These are phyloP conservation scores for Eupelmus urozonus DNA, from an alignment of 2,888 invertebrate species.

Conservation along the genomic window DNA sequence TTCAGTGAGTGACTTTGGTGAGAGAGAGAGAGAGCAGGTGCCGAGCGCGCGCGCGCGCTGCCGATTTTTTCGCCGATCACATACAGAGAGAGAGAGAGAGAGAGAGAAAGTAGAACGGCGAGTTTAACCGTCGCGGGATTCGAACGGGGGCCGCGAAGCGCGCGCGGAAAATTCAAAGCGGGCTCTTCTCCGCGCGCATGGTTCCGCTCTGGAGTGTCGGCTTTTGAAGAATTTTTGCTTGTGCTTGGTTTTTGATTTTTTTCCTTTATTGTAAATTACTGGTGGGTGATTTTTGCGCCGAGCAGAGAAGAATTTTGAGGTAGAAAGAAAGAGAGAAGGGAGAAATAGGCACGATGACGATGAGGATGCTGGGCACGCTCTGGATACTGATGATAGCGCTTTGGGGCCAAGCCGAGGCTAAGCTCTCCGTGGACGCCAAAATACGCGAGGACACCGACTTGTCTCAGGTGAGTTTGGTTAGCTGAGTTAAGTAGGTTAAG, in stretches of 20 bases:
- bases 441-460: conserved; percentile 73
- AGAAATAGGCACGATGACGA: not conserved
- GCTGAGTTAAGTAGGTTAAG: no score
- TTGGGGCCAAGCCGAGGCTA: conserved; percentile 58
- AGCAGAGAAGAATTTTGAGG: not conserved
- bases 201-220: no score
- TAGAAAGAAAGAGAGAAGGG: not conserved
- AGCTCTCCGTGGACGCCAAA: conserved; percentile 69
- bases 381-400: conserved; percentile 54
- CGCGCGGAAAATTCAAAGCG: not conserved
- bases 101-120: no score
- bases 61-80: no score
- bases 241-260: no score
- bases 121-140: not conserved
- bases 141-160: not conserved
- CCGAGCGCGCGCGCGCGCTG: not conserved
- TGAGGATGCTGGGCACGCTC: conserved; percentile 46
- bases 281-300: not conserved
- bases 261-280: no score
- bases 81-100: no score
- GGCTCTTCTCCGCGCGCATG: no score
- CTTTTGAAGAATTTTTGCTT: no score
- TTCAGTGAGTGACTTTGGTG: conserved; percentile 36
- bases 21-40: no score
- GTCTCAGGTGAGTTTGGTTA: conserved; percentile 70